Percentiles rank a stretch among this genome's conserved stretches.
phyloP scores from a whole-genome alignment of 1,140 invertebrate genomes.

The Dufourea novaeangliae region DNA sequence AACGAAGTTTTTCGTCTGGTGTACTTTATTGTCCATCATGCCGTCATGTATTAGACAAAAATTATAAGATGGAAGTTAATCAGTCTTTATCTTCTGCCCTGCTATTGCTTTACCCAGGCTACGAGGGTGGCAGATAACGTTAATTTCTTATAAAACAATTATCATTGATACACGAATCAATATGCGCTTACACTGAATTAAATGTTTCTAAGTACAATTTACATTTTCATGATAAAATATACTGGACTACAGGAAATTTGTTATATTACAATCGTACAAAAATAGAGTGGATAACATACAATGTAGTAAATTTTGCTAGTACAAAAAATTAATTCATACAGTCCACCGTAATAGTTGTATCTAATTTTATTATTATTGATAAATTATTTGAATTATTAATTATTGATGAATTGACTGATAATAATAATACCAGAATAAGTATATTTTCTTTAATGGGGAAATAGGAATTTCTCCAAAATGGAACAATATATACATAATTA shows the following conservation, averaged over 20 bases:
- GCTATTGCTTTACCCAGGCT: slow-evolving; percentile 84
- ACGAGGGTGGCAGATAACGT: slow-evolving; percentile 82
- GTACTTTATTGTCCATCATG: slow-evolving; percentile 87
- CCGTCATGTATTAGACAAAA: slow-evolving; percentile 84
- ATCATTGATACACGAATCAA: background rate
- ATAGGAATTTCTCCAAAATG: background rate
- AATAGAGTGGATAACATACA: background rate
- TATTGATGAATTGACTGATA: slow-evolving; percentile 12
- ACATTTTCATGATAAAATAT: background rate
- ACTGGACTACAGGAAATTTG: slow-evolving; percentile 1
- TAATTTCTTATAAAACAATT: slow-evolving; percentile 4
- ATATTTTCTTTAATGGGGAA: background rate
- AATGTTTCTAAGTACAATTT: slow-evolving; percentile 14
- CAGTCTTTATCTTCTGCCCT: slow-evolving; percentile 82
- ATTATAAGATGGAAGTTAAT: slow-evolving; percentile 83
- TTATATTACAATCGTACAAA: background rate
- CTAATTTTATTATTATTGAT: slow-evolving; percentile 33
- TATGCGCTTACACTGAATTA: background rate
- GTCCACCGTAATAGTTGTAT: background rate
- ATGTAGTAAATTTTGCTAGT: background rate
- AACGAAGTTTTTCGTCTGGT: slow-evolving; percentile 86
- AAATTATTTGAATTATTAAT: no score
- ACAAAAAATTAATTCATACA: background rate
- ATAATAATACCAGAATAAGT: background rate
- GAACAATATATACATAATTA: background rate